These are phyloP conservation scores for Vidua chalybeata DNA, from an alignment of 2,113 vertebrate genomes.

Conservation along the genomic window DNA sequence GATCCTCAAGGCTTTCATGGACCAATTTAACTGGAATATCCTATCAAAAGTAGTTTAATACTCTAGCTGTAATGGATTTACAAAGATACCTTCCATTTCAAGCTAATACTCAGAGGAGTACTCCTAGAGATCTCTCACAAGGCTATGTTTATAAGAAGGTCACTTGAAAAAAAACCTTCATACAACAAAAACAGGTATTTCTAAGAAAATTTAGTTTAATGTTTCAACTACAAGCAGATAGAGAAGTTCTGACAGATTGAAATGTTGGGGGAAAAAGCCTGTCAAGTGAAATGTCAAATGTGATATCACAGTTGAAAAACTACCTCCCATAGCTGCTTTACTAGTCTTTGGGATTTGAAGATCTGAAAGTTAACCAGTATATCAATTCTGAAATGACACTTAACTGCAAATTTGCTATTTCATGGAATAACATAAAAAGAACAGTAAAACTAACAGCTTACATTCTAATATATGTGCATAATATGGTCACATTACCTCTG, in stretches of 20 bases:
- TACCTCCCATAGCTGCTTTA: neutral
- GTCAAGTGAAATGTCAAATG: neutral
- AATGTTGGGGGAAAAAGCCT: neutral
- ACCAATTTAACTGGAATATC: slow-evolving; percentile 86
- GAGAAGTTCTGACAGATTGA: neutral
- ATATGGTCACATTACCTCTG: slow-evolving; percentile 77
- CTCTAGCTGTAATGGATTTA: neutral
- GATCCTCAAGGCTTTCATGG: slow-evolving; percentile 79
- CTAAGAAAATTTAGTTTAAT: neutral
- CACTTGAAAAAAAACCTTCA: neutral
- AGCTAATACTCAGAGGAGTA: neutral
- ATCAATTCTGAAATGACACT: neutral
- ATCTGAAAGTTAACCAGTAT: neutral
- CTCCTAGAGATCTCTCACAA: neutral
- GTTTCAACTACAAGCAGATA: neutral
- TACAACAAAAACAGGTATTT: neutral
- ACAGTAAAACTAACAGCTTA: neutral
- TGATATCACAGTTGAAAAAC: neutral
- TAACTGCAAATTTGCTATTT: neutral
- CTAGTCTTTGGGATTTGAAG: neutral
- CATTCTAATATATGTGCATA: neutral
- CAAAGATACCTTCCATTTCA: neutral
- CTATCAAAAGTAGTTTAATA: slow-evolving; percentile 65
- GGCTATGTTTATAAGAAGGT: neutral
- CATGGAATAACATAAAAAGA: neutral